Evolutionary conservation across 2,113 vertebrate species (phyloP).

Genomic region (Thymallus thymallus): DNA sequence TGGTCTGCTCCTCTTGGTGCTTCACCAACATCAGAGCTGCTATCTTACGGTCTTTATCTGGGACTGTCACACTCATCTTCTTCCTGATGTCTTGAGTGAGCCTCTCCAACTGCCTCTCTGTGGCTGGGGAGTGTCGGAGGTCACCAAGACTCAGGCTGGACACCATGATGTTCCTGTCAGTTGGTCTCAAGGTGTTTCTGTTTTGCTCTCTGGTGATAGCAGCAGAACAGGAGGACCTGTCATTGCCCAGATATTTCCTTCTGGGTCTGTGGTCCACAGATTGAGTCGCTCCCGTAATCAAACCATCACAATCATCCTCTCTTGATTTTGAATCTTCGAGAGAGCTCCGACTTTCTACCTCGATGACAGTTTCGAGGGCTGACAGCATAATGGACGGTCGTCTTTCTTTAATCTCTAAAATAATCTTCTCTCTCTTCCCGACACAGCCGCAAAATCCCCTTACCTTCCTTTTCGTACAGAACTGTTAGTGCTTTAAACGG

Average conservation of each 20-base stretch:
- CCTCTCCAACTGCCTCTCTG: slow-evolving; percentile 40
- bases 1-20: slow-evolving; percentile 69
- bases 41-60: slow-evolving; percentile 78
- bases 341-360: slow-evolving; percentile 21
- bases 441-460: slow-evolving; percentile 51
- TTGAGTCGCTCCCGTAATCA: neutral
- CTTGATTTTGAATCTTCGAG: slow-evolving; percentile 8
- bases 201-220: slow-evolving; percentile 16
- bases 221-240: slow-evolving; percentile 26
- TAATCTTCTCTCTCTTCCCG: slow-evolving; percentile 54
- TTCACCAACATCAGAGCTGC: slow-evolving; percentile 79
- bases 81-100: slow-evolving; percentile 54
- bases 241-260: slow-evolving; percentile 24
- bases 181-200: neutral
- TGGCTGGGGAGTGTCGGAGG: slow-evolving; percentile 53
- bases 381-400: slow-evolving; percentile 17
- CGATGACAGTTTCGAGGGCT: slow-evolving; percentile 21
- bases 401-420: slow-evolving; percentile 35
- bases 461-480: slow-evolving; percentile 64
- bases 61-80: slow-evolving; percentile 63
- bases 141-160: slow-evolving; percentile 62
- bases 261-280: slow-evolving; percentile 49
- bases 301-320: neutral
- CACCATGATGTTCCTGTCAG: slow-evolving; percentile 40
- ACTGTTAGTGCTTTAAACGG: slow-evolving; percentile 49